Evolutionary conservation across 2,888 invertebrate species (phyloP).

Genomic region (Agrotis segetum): DNA sequence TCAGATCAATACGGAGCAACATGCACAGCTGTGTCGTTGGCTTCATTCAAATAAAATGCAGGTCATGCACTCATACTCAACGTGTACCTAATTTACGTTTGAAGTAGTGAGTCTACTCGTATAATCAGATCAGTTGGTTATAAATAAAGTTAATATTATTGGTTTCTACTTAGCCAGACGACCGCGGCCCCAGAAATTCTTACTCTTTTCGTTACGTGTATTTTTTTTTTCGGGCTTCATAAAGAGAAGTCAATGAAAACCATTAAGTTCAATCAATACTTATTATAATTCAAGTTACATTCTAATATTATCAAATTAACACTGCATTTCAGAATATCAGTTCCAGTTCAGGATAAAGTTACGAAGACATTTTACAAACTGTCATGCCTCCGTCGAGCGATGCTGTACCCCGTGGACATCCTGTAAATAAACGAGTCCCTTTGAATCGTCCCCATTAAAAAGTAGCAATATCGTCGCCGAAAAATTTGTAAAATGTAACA

Average conservation of each 20-base stretch:
- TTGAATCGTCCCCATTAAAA: conserved; percentile 11
- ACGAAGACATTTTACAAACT: conserved; percentile 1
- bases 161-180: too few relatives aligned
- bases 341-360: not conserved
- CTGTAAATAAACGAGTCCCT: conserved; percentile 33
- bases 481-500: conserved; percentile 35
- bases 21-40: too few relatives aligned
- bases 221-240: too few relatives aligned
- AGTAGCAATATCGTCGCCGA: not conserved
- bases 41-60: too few relatives aligned
- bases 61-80: too few relatives aligned
- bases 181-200: too few relatives aligned
- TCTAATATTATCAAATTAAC: not conserved
- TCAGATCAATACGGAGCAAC: too few relatives aligned
- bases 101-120: too few relatives aligned
- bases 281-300: conserved; percentile 11
- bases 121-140: too few relatives aligned
- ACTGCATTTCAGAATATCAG: conserved; percentile 31
- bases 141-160: too few relatives aligned
- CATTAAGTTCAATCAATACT: not conserved
- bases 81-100: too few relatives aligned
- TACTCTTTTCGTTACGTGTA: too few relatives aligned
- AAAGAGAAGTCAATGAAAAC: conserved; percentile 13
- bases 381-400: not conserved
- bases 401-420: conserved; percentile 4